Percentiles rank a stretch among this genome's conserved stretches.
These are phyloP conservation scores for Ptiloglossa arizonensis DNA, from an alignment of 1,140 invertebrate species.

Conservation along the genomic window DNA sequence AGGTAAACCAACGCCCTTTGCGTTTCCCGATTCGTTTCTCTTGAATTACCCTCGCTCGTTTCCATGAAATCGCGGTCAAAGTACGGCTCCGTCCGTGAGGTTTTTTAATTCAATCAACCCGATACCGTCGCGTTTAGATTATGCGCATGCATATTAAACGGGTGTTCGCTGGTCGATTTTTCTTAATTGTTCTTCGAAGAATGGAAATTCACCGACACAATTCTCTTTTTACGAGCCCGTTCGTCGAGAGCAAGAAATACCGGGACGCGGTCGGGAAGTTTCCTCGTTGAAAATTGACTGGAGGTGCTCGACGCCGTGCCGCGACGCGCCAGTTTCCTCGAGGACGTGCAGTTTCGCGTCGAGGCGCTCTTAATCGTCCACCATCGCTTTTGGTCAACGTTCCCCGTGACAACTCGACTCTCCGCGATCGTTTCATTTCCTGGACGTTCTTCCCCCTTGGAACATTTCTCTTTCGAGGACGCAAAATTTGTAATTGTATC, in stretches of 20 bases:
- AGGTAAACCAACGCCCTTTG: neutral
- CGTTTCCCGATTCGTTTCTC: neutral
- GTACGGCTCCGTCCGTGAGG: no score
- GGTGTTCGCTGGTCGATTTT: neutral
- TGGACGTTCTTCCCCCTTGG: neutral
- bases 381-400: neutral
- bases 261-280: neutral
- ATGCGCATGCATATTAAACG: constrained; percentile 48
- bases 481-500: no score
- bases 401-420: neutral
- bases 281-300: constrained; percentile 21
- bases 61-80: neutral
- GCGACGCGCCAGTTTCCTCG: neutral
- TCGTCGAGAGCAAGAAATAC: neutral
- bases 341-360: constrained; percentile 4
- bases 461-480: neutral
- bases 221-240: neutral
- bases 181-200: constrained; percentile 24
- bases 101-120: constrained; percentile 17
- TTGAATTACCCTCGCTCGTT: neutral
- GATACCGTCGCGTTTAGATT: constrained; percentile 6
- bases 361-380: constrained; percentile 23
- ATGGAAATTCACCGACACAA: constrained; percentile 34
- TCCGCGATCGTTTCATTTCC: neutral
- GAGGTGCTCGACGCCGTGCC: neutral